A percentile compares a stretch with the other conserved stretches of the same genome.
These are phyloP conservation scores for Sesia apiformis DNA, from an alignment of 2,888 invertebrate species.

Conservation along the genomic window DNA sequence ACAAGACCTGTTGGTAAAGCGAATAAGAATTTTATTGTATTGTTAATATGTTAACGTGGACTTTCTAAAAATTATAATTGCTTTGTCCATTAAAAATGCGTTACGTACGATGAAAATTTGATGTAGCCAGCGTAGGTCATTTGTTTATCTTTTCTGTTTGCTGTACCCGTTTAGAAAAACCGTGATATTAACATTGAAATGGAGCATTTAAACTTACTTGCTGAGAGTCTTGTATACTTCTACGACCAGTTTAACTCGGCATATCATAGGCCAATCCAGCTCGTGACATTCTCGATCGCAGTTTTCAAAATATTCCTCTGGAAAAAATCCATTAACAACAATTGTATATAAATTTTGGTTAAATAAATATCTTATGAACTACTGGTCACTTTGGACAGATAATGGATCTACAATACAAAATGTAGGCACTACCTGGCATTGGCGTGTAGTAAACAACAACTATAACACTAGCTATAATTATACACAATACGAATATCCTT, in stretches of 20 bases:
- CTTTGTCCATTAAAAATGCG: background rate
- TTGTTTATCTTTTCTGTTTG: no score
- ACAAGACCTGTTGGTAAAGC: constrained; percentile 67
- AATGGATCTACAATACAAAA: no score
- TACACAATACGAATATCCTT: constrained; percentile 77
- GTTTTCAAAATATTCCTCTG: constrained; percentile 82
- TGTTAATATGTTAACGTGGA: background rate
- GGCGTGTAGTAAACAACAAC: constrained; percentile 83
- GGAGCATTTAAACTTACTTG: constrained; percentile 65
- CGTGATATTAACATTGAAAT: no score
- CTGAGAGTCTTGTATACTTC: constrained; percentile 82
- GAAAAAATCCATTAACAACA: constrained; percentile 26
- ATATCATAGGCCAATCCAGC: constrained; percentile 86
- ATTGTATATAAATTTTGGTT: background rate
- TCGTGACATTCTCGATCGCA: constrained; percentile 86
- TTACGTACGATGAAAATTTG: no score
- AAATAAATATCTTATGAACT: background rate
- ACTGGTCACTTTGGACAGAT: no score
- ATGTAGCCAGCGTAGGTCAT: no score
- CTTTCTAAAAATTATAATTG: constrained; percentile 11
- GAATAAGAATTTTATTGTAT: background rate
- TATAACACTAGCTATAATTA: constrained; percentile 78
- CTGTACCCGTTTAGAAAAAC: no score
- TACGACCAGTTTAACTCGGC: constrained; percentile 82
- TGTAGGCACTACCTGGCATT: constrained; percentile 74